These are phyloP conservation scores for Lytechinus variegatus DNA, from an alignment of 35 echinoderm and acorn worm genomes.

Conservation along the genomic window DNA sequence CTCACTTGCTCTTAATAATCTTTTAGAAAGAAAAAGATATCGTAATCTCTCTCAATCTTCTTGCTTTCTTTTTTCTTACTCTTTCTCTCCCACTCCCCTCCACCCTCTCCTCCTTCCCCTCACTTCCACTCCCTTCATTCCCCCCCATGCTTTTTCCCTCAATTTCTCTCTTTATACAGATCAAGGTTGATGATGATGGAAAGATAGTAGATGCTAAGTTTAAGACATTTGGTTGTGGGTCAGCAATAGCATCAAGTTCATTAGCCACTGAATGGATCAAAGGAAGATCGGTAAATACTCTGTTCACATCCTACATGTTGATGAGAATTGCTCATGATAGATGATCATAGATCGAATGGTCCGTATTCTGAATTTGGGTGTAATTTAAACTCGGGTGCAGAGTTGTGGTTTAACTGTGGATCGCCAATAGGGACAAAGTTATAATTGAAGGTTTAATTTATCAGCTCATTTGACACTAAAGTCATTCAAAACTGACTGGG, in stretches of 20 bases:
- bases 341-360: too few species aligned
- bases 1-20: too few species aligned
- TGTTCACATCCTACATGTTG: neutral
- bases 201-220: constrained; percentile 99
- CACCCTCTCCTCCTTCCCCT: neutral
- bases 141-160: neutral
- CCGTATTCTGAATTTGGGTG: too few species aligned
- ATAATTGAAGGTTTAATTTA: too few species aligned
- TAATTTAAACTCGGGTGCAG: too few species aligned
- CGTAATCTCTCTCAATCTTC: neutral
- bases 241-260: constrained; percentile 97
- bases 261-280: constrained; percentile 97
- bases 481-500: too few species aligned
- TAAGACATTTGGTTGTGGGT: constrained; percentile 99
- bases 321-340: neutral
- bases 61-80: too few species aligned
- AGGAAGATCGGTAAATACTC: constrained; percentile 86
- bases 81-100: neutral
- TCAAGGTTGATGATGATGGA: constrained; percentile 95
- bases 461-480: too few species aligned
- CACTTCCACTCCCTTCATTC: neutral
- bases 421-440: too few species aligned
- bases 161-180: constrained; percentile 57
- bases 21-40: too few species aligned
- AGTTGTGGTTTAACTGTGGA: too few species aligned